Evolutionary conservation across 2,113 vertebrate species (phyloP).

Genomic region (Campylomormyrus numenius): DNA sequence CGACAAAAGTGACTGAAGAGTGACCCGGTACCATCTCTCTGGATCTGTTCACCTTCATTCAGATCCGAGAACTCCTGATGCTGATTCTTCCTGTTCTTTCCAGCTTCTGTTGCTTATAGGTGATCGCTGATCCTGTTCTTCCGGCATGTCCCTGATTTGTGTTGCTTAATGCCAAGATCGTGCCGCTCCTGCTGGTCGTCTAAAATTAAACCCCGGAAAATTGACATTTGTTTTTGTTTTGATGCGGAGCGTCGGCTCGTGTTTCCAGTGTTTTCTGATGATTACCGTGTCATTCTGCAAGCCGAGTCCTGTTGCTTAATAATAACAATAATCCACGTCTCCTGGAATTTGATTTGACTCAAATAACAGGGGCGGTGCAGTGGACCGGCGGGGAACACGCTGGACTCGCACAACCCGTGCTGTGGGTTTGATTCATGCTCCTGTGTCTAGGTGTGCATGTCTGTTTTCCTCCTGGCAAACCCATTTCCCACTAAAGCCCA

Average conservation of each 20-base stretch:
- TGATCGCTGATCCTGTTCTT: neutral
- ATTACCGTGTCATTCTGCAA: constrained; percentile 4
- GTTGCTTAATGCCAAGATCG: neutral
- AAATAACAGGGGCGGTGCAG: neutral
- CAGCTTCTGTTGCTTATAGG: neutral
- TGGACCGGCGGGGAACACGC: neutral
- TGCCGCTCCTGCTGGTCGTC: neutral
- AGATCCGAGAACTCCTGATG: neutral
- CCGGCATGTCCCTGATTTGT: neutral
- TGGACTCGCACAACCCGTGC: neutral
- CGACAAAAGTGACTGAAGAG: neutral
- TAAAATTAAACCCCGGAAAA: constrained; percentile 2
- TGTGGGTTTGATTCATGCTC: neutral
- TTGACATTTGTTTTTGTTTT: constrained; percentile 18
- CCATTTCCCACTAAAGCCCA: neutral
- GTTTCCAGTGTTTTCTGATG: neutral
- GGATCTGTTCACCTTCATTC: constrained; percentile 13
- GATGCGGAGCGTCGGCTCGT: neutral
- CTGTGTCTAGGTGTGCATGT: neutral
- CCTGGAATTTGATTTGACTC: constrained; percentile 10
- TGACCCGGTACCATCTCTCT: neutral
- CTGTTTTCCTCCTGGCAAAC: neutral
- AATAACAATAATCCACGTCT: neutral
- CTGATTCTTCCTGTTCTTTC: neutral
- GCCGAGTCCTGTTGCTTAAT: neutral